Base-by-base conservation (phyloP, 2,113 vertebrate genomes). In the Lasiurus cinereus region DNA sequence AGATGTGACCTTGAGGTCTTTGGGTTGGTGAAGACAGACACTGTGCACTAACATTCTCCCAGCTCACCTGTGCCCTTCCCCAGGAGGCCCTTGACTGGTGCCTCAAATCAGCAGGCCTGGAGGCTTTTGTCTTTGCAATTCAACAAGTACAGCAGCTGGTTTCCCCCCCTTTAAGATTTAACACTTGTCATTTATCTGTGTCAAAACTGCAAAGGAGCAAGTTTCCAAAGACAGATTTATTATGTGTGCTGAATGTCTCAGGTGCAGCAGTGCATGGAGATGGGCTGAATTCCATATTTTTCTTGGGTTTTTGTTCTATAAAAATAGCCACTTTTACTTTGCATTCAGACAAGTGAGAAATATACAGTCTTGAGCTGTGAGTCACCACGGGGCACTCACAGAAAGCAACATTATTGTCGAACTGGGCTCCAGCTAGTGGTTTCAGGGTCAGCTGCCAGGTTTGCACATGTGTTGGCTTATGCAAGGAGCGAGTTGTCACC, bases 201-300 rank as follows among this genome's bases (percentile, higher is more conserved):
- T 97, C 97, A 97, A 95, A 97, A 96, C 88, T 95, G 96, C 94
- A 97, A 97, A 96, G 97, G 93, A 97, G 92, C 94, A 87, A 97
- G 97, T 96, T 97, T 97, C 90, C 69, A 77, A 96, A 97, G 97
- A 95, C 96, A 97, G 96, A 97, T 97, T 97, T 97, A 97, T 95
- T 96, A 97, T 95, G 95, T 92, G 94, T 92, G 86, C 69, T 83
- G 95, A 96, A 95, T 85, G 82, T 95, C 92, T 96, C 96, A 97
- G 96, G 97, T 97, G 95, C 88, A 83, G 96, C 56, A 6, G 94
- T 80, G 97, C 97, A 96, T 96, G 91, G 79, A 95, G 94, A 97
- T 97, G 94, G 93, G 14, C 88, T 62, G 92, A 94, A 94, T 96
- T 88, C 88, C 33, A n/a, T 85, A 89, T 92, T 95, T 94, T 84